Conservation (phyloP, 2,113 vertebrate genomes). For the Geothlypis trichas region DNA sequence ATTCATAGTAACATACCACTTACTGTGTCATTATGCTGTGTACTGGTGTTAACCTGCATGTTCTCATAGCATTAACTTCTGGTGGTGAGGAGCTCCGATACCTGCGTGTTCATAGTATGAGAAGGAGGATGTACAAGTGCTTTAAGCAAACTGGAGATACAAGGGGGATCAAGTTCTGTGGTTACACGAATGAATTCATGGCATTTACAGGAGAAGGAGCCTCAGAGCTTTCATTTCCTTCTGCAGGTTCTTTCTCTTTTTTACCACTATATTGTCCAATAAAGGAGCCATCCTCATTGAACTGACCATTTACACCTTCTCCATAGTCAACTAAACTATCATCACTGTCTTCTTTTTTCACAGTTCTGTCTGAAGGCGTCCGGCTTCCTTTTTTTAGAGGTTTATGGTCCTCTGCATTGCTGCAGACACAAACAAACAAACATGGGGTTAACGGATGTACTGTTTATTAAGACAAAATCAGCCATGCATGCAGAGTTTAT, state of each 20-base stretch:
- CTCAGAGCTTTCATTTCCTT: slow-evolving; percentile 94
- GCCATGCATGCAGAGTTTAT: slow-evolving; percentile 63
- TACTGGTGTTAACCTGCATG: slow-evolving; percentile 11
- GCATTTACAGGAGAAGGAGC: slow-evolving; percentile 94
- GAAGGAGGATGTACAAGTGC: slow-evolving; percentile 59
- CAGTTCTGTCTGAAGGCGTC: slow-evolving; percentile 93
- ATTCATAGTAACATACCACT: slow-evolving; percentile 43
- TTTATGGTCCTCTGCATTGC: slow-evolving; percentile 97
- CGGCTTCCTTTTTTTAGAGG: slow-evolving; percentile 94
- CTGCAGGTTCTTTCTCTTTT: slow-evolving; percentile 90
- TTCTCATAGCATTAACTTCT: slow-evolving; percentile 64
- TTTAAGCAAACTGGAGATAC: slow-evolving; percentile 60
- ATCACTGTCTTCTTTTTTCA: slow-evolving; percentile 96
- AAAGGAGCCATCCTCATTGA: slow-evolving; percentile 99
- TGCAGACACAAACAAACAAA: slow-evolving; percentile 78
- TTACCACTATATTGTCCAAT: slow-evolving; percentile 98
- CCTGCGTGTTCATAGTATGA: slow-evolving; percentile 58
- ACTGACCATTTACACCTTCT: slow-evolving; percentile 96
- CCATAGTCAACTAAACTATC: slow-evolving; percentile 99
- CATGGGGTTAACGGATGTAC: background rate
- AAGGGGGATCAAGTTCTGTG: slow-evolving; percentile 47
- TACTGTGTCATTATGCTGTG: background rate
- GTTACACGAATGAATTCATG: slow-evolving; percentile 98
- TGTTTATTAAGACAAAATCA: background rate
- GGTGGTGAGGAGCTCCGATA: slow-evolving; percentile 39